These are phyloP conservation scores for Cordilura impudica DNA, from an alignment of 2,888 invertebrate species.

Conservation along the genomic window DNA sequence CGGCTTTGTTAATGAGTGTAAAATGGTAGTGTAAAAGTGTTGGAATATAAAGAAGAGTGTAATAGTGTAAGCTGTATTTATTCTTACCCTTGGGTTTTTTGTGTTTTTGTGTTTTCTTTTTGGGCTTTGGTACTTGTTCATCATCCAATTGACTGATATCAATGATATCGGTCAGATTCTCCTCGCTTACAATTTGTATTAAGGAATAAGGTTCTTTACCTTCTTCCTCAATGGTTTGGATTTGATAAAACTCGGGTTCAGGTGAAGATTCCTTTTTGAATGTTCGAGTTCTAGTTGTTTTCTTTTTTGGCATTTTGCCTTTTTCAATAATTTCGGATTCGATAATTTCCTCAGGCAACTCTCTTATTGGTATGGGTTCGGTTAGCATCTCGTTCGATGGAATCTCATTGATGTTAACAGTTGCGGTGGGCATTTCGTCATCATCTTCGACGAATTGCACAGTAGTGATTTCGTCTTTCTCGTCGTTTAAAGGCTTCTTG, in stretches of 20 bases:
- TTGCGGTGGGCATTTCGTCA: conserved; percentile 71
- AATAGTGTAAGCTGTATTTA: conserved; percentile 64
- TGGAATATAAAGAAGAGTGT: neutral
- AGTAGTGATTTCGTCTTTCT: conserved; percentile 77
- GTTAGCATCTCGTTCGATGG: conserved; percentile 70
- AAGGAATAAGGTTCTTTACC: conserved; percentile 78
- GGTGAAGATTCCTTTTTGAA: conserved; percentile 77
- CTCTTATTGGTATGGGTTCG: conserved; percentile 71
- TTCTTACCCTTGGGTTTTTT: conserved; percentile 75
- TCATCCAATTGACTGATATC: conserved; percentile 76
- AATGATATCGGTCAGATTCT: conserved; percentile 73
- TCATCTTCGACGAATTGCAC: conserved; percentile 75
- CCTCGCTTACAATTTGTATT: conserved; percentile 77
- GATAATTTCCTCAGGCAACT: conserved; percentile 74
- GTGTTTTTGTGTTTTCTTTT: conserved; percentile 70
- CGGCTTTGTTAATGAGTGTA: neutral
- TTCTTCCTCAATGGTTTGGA: conserved; percentile 79
- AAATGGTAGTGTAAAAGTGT: conserved; percentile 8
- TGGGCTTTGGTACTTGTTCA: conserved; percentile 68
- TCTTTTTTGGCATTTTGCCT: conserved; percentile 74
- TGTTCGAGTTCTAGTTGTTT: conserved; percentile 77
- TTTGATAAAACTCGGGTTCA: conserved; percentile 77
- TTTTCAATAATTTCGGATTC: conserved; percentile 72
- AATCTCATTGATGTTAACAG: conserved; percentile 71
- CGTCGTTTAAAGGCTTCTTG: conserved; percentile 74